A percentile compares a stretch with the other conserved stretches of the same genome.
Evolutionary conservation across 2,113 vertebrate species (phyloP).

Genomic region (Ageneiosus marmoratus): DNA sequence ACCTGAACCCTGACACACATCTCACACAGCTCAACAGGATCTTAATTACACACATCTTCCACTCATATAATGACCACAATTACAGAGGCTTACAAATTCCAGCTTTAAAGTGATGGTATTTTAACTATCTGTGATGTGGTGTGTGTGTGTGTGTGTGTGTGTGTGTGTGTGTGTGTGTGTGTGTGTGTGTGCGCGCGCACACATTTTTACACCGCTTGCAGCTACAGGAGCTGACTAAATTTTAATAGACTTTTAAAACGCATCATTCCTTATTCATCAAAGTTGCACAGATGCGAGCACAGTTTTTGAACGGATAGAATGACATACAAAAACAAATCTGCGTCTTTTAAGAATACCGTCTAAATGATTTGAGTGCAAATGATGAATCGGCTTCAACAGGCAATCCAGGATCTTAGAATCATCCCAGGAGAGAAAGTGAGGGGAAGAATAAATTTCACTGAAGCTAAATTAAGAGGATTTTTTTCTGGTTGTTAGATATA

Average conservation of each 20-base stretch:
- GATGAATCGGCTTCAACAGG: background rate
- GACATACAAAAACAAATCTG: background rate
- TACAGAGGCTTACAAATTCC: constrained; percentile 63
- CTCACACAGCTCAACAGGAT: constrained; percentile 41
- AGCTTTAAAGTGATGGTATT: constrained; percentile 49
- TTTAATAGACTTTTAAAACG: constrained; percentile 10
- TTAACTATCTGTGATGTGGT: constrained; percentile 62
- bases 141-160: constrained; percentile 39
- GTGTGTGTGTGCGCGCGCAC: background rate
- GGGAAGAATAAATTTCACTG: background rate
- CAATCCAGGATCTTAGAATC: background rate
- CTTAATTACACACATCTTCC: constrained; percentile 54
- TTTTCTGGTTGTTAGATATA: background rate
- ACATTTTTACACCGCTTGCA: no score
- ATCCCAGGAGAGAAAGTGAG: background rate
- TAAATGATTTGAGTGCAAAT: background rate
- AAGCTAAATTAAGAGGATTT: background rate
- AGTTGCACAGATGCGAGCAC: background rate
- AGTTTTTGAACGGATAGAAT: background rate
- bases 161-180: constrained; percentile 35
- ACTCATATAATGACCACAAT: constrained; percentile 58
- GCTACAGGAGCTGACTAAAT: constrained; percentile 3
- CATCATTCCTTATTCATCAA: background rate
- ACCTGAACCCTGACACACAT: constrained; percentile 20
- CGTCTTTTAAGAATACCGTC: background rate